A percentile compares a stretch with the other conserved stretches of the same genome.
Evolutionary conservation across 1,140 invertebrate genomes (phyloP).

Genomic region (Cyrtorhinus lividipennis): DNA sequence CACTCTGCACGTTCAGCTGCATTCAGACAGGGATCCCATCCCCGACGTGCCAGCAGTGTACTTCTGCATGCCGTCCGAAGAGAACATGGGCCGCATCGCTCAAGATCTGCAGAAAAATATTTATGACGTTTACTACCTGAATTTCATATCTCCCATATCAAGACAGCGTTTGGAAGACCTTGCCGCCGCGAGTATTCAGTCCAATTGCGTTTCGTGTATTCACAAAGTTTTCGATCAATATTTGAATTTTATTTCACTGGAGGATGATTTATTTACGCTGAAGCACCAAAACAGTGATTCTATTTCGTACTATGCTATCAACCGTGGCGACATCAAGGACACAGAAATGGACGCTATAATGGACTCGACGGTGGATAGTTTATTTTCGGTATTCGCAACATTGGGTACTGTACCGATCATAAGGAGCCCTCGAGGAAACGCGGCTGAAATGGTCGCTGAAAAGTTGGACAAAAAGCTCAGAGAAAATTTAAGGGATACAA

Average conservation of each 20-base stretch:
- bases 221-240: slow-evolving; percentile 96
- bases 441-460: slow-evolving; percentile 94
- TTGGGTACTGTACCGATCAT: slow-evolving; percentile 89
- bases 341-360: slow-evolving; percentile 91
- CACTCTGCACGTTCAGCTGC: slow-evolving; percentile 92
- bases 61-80: slow-evolving; percentile 93
- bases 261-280: slow-evolving; percentile 94
- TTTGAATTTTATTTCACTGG: slow-evolving; percentile 94
- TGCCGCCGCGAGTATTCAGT: slow-evolving; percentile 76
- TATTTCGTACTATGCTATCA: slow-evolving; percentile 92
- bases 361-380: slow-evolving; percentile 86
- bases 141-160: slow-evolving; percentile 94
- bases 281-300: slow-evolving; percentile 80
- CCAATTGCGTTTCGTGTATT: slow-evolving; percentile 75
- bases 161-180: slow-evolving; percentile 91
- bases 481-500: slow-evolving; percentile 90
- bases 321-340: slow-evolving; percentile 86
- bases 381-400: slow-evolving; percentile 96
- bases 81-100: slow-evolving; percentile 87
- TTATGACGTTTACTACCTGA: slow-evolving; percentile 93
- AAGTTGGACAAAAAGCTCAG: slow-evolving; percentile 94
- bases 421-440: slow-evolving; percentile 85
- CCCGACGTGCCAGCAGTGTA: slow-evolving; percentile 98
- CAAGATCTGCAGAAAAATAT: slow-evolving; percentile 82
- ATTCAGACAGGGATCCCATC: slow-evolving; percentile 87